These are phyloP conservation scores for Pyxicephalus adspersus DNA, from an alignment of 2,113 vertebrate species.

Conservation along the genomic window DNA sequence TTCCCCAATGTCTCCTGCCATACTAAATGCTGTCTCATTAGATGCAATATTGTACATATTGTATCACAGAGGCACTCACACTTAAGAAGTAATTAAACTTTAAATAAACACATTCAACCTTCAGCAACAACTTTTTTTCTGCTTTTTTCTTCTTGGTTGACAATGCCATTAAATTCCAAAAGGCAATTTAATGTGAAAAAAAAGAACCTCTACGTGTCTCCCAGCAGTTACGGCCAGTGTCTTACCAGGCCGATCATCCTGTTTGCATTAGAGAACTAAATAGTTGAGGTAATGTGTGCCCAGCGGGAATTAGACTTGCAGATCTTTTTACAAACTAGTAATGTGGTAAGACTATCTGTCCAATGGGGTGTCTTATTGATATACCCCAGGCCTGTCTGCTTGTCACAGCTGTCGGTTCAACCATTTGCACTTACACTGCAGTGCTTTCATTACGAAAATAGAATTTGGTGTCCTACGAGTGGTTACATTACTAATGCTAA, in stretches of 20 bases:
- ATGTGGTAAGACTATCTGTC: slow-evolving; percentile 89
- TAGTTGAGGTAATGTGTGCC: slow-evolving; percentile 88
- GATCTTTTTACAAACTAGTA: slow-evolving; percentile 90
- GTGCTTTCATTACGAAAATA: slow-evolving; percentile 99
- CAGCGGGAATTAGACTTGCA: slow-evolving; percentile 89
- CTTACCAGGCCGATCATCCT: slow-evolving; percentile 75
- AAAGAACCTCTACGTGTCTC: slow-evolving; percentile 38
- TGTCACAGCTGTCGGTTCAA: slow-evolving; percentile 97
- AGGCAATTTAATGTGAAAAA: slow-evolving; percentile 63
- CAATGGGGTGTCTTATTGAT: slow-evolving; percentile 92
- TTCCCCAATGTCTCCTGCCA: slow-evolving; percentile 81
- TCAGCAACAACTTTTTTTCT: slow-evolving; percentile 56
- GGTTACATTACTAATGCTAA: slow-evolving; percentile 99
- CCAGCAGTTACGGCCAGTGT: slow-evolving; percentile 63
- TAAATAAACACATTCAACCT: slow-evolving; percentile 81
- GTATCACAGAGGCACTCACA: slow-evolving; percentile 78
- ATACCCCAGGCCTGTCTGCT: slow-evolving; percentile 86
- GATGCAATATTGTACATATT: slow-evolving; percentile 75
- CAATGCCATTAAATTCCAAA: slow-evolving; percentile 63
- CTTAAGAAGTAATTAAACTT: slow-evolving; percentile 90
- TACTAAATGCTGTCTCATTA: slow-evolving; percentile 88
- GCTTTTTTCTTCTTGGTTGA: slow-evolving; percentile 50
- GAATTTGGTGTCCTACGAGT: slow-evolving; percentile 99
- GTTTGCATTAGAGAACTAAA: slow-evolving; percentile 96
- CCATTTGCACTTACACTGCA: slow-evolving; percentile 87